Conservation (phyloP, 2,113 vertebrate genomes). For the Potamarius usumacintae region DNA sequence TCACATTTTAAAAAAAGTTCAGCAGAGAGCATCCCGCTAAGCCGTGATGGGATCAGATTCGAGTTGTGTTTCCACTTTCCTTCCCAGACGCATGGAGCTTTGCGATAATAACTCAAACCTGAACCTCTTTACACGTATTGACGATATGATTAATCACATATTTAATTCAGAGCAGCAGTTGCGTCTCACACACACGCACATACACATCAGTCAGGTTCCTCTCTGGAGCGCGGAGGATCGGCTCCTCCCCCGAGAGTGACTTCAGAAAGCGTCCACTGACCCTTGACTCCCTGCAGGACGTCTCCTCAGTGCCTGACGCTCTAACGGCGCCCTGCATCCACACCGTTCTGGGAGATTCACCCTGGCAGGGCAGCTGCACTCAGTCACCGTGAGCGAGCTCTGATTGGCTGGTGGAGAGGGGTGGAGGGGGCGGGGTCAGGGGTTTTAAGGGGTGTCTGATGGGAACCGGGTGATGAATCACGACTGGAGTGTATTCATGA, state of each 20-base stretch:
- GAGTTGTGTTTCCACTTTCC: not conserved
- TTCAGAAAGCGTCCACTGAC: constrained; percentile 39
- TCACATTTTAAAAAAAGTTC: not conserved
- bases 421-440: constrained; percentile 37
- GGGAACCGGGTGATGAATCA: constrained; percentile 65
- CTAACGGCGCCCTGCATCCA: constrained; percentile 39
- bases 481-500: constrained; percentile 52
- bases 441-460: constrained; percentile 47
- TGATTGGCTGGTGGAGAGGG: constrained; percentile 44
- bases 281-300: constrained; percentile 38
- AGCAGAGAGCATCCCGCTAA: too few species aligned
- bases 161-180: constrained; percentile 37
- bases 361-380: constrained; percentile 40
- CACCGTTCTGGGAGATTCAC: constrained; percentile 30
- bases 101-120: constrained; percentile 9
- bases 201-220: not conserved
- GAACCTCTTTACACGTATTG: constrained; percentile 26
- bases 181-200: constrained; percentile 7
- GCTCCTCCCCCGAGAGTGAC: constrained; percentile 42
- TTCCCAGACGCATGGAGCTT: not conserved
- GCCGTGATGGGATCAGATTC: not conserved
- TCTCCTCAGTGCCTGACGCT: constrained; percentile 12
- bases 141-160: constrained; percentile 34
- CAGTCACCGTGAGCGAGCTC: constrained; percentile 51
- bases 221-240: constrained; percentile 32